Evolutionary conservation across 2,797 vertebrate species (phyloP), one percentile per base, ranked within the genome.

Genomic region (Fringilla coelebs): DNA sequence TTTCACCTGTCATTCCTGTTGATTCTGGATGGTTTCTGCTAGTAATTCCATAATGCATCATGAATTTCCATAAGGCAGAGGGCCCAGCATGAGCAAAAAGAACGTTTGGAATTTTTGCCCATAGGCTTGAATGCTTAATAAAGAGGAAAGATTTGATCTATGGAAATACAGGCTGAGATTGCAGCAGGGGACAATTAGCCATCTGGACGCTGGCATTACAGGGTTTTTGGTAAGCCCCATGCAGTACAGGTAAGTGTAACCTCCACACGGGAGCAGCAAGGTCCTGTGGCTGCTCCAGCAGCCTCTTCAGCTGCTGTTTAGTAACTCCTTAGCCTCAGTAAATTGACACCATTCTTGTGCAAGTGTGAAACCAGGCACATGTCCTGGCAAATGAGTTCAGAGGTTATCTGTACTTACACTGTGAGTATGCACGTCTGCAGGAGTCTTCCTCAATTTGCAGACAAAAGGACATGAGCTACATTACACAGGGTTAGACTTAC

Each of bases 1-100:
- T 95, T 91, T 94, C 38, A 77, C 65, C 41, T 95, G 73, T 72
- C 85, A 94, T 77, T 95, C 55, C 52, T 93, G 81, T 95, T 94
- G 87, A 93, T 92, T 94, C 89, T 95, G 91, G 91, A 94, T 83
- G 49, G 79, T 61, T 89, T 92, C 89, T 0, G 49, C 65, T 89
- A 71, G 65, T 90, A 85, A 95, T 92, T 95, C 75, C 65, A 88
- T 81, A 94, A 94, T 75, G 70, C 31, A 88, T 51, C 43, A 66
- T 66, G 73, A 94, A 86, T 93, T 95, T 95, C 85, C 91, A 78
- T 91, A 86, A 83, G 66, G 79, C 76, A 92, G 46, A 86, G 34
- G 38, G 73, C 79, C 82, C 46, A 93, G 79, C 78, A 70, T 13
- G 31, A 46, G 66, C 70, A 90, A 48, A 75, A 90, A 70, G 49